A percentile compares a stretch with the other conserved stretches of the same genome.
These are phyloP conservation scores for Oscheius sp. DNA, from an alignment of 2,888 invertebrate genomes.

Conservation along the genomic window DNA sequence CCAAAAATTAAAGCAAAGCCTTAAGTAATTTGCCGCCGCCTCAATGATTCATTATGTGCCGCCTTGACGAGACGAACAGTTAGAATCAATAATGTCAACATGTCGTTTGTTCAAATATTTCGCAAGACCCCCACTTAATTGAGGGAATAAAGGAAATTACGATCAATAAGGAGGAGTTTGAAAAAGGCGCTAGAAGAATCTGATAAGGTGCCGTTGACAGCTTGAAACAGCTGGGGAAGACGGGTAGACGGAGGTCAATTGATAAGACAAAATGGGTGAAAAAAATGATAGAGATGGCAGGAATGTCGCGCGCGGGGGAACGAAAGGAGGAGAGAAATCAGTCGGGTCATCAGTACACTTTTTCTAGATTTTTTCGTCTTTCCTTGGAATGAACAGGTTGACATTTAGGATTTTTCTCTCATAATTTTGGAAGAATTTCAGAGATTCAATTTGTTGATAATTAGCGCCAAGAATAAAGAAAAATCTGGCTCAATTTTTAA, in stretches of 20 bases:
- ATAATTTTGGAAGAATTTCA: no score
- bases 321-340: background rate
- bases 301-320: background rate
- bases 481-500: no score
- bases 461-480: no score
- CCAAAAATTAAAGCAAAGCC: no score
- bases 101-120: conserved; percentile 7
- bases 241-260: background rate
- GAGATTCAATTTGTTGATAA: no score
- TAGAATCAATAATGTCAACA: no score
- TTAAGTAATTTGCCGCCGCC: no score
- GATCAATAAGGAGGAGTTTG: background rate
- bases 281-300: background rate
- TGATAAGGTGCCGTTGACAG: conserved; percentile 7
- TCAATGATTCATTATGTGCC: no score
- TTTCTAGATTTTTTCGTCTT: no score
- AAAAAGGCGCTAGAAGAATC: background rate
- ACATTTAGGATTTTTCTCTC: no score
- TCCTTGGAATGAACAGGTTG: no score
- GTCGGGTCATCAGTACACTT: background rate
- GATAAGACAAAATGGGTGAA: background rate
- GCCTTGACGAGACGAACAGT: no score
- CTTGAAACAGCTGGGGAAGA: background rate
- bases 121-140: background rate
- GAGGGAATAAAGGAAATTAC: background rate